Evolutionary conservation across 2,888 invertebrate species (phyloP), one percentile per base, ranked within the genome.

Genomic region (Chaitophorus viminalis): DNA sequence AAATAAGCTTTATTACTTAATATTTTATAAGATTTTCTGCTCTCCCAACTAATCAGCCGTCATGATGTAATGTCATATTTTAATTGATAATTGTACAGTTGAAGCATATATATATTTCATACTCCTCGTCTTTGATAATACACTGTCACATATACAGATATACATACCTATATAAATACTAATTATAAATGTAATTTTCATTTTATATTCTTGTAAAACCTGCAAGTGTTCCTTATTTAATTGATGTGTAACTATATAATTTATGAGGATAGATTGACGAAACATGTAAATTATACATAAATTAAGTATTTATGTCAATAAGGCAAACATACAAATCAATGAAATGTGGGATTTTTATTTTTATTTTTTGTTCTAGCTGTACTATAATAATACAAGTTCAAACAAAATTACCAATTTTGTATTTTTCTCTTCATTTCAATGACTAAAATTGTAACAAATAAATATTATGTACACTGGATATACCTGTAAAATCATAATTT

Each of bases 261-360:
- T n/a, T n/a, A n/a, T n/a, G n/a, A 25, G 75, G 83, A 75, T 82
- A 82, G 83, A 76, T 84, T 84, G 83, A 31, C 83, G 83, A 84
- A 65, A 84, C 65, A 31, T 39, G 14, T 33, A 14, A 46, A 25
- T 18, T 14, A 14, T 65, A 3, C 0, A n/a, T 29, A 74, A 18
- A n/a, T n/a, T n/a, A n/a, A n/a, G 6, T 39, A 39, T 6, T 39
- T 17, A 33, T 52, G n/a, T 25, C 33, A 11, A 52, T 54, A 9
- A n/a, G 17, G 17, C 33, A 72, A n/a, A 21, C n/a, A n/a, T 14
- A 39, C 3, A 70, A 70, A 70, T 70, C 25, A 70, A 29, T 33
- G 25, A 6, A 4, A 17, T 1, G 1, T 70, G n/a, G n/a, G n/a
- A n/a, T 70, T 70, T 46, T 46, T 14, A 46, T 11, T 46, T 11